Conservation (phyloP, 2,113 vertebrate genomes). For the Bos indicus region DNA sequence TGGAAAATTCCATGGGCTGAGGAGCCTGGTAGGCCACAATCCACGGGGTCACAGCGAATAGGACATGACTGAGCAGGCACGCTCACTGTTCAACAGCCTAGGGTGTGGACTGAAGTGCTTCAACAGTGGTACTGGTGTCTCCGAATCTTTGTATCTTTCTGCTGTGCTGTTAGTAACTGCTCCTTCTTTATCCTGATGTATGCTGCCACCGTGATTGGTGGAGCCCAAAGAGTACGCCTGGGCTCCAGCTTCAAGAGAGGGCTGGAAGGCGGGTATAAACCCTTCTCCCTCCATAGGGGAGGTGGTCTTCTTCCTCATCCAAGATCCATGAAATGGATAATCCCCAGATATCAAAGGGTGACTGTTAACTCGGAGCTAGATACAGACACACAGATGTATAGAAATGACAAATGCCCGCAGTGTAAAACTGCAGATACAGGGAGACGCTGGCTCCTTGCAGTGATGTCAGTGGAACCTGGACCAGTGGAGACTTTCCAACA, state of each 20-base stretch:
- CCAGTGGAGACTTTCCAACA: fast-evolving
- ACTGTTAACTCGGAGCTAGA: background rate
- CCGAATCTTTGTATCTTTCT: background rate
- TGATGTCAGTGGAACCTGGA: background rate
- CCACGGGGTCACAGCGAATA: background rate
- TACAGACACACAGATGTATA: background rate
- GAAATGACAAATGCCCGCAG: background rate
- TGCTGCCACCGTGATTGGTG: background rate
- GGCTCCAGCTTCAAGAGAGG: background rate
- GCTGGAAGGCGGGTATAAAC: background rate
- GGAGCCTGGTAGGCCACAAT: background rate
- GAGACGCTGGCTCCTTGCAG: background rate
- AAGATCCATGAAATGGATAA: background rate
- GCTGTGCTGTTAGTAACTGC: too few species aligned
- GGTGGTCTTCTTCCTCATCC: background rate
- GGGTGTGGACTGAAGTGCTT: background rate
- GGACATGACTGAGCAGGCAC: fast-evolving
- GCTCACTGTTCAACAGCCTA: background rate
- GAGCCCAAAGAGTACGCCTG: background rate
- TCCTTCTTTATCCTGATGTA: background rate
- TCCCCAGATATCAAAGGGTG: background rate
- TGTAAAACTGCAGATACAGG: background rate
- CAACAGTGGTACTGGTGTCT: background rate
- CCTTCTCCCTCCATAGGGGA: too few species aligned
- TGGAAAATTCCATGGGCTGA: background rate